These are phyloP conservation scores for Apus apus DNA, from an alignment of 2,113 vertebrate species.

Conservation along the genomic window DNA sequence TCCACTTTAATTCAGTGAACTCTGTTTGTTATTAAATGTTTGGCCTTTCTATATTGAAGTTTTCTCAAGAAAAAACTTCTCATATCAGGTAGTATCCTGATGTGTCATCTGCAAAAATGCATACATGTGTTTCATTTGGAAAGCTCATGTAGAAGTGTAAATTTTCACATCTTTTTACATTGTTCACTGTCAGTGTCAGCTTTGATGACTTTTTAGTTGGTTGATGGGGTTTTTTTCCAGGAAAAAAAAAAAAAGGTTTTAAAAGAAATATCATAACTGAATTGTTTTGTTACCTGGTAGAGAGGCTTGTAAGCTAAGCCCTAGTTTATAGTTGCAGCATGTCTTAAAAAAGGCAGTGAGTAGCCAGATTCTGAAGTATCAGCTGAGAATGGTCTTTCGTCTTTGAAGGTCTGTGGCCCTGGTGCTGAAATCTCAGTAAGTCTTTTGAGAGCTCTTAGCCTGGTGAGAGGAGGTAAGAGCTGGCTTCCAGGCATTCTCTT, in stretches of 20 bases:
- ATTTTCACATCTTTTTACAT: neutral
- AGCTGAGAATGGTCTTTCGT: neutral
- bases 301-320: neutral
- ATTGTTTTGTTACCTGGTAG: neutral
- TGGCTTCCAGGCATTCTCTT: neutral
- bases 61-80: neutral
- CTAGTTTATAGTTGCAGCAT: neutral
- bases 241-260: neutral
- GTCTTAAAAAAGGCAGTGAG: neutral
- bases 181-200: neutral
- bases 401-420: neutral
- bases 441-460: neutral
- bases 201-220: neutral
- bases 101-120: neutral
- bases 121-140: neutral
- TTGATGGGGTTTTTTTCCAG: neutral
- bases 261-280: neutral
- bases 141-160: neutral
- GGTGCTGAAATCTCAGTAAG: neutral
- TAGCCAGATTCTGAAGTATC: neutral
- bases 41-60: neutral
- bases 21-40: neutral
- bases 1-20: neutral
- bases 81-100: neutral
- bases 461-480: neutral